Evolutionary conservation across 1,140 invertebrate genomes (phyloP).

Genomic region (Tachypleus tridentatus): DNA sequence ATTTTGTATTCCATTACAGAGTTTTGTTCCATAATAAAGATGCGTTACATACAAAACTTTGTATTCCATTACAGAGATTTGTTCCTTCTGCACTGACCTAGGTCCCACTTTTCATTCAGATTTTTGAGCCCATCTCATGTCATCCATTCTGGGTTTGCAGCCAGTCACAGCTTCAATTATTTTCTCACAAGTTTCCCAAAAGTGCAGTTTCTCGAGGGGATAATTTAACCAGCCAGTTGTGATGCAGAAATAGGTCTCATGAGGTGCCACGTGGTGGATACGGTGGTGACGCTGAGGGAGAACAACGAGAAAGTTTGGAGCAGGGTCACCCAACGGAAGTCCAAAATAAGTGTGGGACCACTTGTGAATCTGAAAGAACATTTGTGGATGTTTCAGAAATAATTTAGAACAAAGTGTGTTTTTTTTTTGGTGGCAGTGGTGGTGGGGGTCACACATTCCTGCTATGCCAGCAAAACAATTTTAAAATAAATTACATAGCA

Average conservation of each 20-base stretch:
- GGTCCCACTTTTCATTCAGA: slow-evolving; percentile 24
- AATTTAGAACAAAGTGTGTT: too few species aligned
- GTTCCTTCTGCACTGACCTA: too few species aligned
- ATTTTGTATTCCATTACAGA: too few species aligned
- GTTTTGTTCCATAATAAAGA: too few species aligned
- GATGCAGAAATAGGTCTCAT: slow-evolving; percentile 96
- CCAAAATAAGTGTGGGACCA: slow-evolving; percentile 99
- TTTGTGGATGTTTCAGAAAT: too few species aligned
- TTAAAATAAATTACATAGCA: too few species aligned
- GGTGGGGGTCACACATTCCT: too few species aligned
- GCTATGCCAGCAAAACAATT: too few species aligned
- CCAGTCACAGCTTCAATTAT: slow-evolving; percentile 68
- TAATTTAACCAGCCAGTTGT: slow-evolving; percentile 98
- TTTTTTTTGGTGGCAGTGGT: too few species aligned
- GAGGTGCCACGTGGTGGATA: slow-evolving; percentile 92
- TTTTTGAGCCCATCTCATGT: slow-evolving; percentile 90
- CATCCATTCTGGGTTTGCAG: slow-evolving; percentile 77
- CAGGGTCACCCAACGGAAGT: slow-evolving; percentile 77
- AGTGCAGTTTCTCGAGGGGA: slow-evolving; percentile 76
- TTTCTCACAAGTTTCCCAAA: slow-evolving; percentile 71
- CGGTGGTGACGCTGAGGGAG: slow-evolving; percentile 88
- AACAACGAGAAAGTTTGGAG: slow-evolving; percentile 81
- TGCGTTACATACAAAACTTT: too few species aligned
- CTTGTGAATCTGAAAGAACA: slow-evolving; percentile 76
- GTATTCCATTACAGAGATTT: too few species aligned